Base-by-base conservation (phyloP, 2,113 vertebrate species). In the Eulemur rufifrons region DNA sequence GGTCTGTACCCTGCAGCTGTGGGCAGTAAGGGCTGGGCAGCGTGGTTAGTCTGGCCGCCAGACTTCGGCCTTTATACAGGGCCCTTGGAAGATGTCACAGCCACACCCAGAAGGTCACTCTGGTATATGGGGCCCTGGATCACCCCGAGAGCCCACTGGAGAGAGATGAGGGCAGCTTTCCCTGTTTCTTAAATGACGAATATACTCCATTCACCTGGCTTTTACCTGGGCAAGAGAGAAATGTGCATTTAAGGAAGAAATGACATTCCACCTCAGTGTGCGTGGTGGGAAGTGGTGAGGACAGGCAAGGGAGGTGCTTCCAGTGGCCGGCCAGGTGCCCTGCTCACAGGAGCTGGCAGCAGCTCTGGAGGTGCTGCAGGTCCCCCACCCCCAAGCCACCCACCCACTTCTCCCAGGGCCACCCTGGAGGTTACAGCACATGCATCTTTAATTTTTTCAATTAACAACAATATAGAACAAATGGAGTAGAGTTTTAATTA, bases 391-490 rank as follows among this genome's bases (percentile, higher is more conserved):
- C 73, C 6, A 21, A 73, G 52, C 91, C 6, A 5, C 37, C 92
- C 77, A 32, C 73, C 3, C 14, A 68, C 91, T 93, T 86, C 89
- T 95, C 86, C 66, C 7, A 63, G 95, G 98, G 97, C 98, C 95
- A 96, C 98, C 97, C 89, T 96, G 97, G 98, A 98, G 97, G 97
- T 95, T 97, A 96, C 88, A 98, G 98, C 95, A 78, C 97, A 98
- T 99, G 97, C 98, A 98, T 99, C 98, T 98, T 99, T 98, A 98
- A 98, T 98, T 99, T 98, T 98, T 98, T 98, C 98, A 98, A 98
- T 99, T 98, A 99, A 98, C 97, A 98, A 98, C 98, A 98, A 98
- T 96, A 97, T 98, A 98, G 98, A 98, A 98, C 96, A 98, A 99
- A 98, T 98, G 98, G 98, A 98, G 98, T 97, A 94, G 97, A 95